Conservation (phyloP, 2,888 invertebrate species). For the Serrognathus titanus region DNA sequence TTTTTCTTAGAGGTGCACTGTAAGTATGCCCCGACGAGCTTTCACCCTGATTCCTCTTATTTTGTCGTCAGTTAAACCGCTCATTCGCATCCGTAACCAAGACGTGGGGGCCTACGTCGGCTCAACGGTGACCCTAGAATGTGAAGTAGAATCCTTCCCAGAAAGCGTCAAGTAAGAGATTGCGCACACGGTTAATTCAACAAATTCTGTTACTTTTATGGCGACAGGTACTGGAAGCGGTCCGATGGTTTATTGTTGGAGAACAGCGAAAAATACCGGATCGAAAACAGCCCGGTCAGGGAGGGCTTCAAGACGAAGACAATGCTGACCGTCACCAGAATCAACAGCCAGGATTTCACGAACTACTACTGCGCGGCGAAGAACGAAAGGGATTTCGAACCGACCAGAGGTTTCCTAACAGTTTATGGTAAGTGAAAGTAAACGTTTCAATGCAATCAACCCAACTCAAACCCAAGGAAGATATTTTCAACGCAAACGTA, state of each 20-base stretch:
- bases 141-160: constrained; percentile 86
- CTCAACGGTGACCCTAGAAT: constrained; percentile 69
- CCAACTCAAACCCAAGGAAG: too few species aligned
- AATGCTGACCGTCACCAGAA: constrained; percentile 71
- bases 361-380: constrained; percentile 82
- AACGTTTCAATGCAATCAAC: too few species aligned
- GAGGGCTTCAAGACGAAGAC: constrained; percentile 67
- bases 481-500: too few species aligned
- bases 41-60: not conserved
- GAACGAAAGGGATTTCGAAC: constrained; percentile 66
- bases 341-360: constrained; percentile 66
- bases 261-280: constrained; percentile 61
- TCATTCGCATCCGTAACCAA: constrained; percentile 75
- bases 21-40: constrained; percentile 54
- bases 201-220: constrained; percentile 60
- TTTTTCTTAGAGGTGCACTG: constrained; percentile 87
- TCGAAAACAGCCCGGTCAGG: constrained; percentile 54
- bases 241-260: constrained; percentile 73
- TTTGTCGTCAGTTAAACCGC: constrained; percentile 71
- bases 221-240: constrained; percentile 80
- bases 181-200: not conserved
- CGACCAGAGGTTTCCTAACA: constrained; percentile 70
- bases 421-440: constrained; percentile 56
- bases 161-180: constrained; percentile 63
- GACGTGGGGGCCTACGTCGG: constrained; percentile 70